Evolutionary conservation across 2,888 invertebrate genomes (phyloP).

Genomic region (Sipha maydis): DNA sequence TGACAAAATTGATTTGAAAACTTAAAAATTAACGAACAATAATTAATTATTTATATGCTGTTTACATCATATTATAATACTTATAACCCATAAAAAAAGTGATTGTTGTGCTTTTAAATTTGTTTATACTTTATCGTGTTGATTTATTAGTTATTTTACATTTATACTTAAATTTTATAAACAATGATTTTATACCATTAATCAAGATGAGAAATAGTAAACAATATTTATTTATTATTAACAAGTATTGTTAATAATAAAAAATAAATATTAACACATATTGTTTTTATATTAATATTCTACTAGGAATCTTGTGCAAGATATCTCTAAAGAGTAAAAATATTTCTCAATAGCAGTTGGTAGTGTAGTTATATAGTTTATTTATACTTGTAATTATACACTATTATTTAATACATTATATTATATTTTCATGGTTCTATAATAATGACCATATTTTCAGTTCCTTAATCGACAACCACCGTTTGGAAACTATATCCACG

Average conservation of each 20-base stretch:
- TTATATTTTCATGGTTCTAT: not conserved
- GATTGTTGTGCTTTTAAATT: not conserved
- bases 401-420: not conserved
- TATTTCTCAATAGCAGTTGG: not conserved
- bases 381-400: not conserved
- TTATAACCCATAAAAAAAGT: not conserved
- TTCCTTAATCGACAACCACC: slow-evolving; percentile 74
- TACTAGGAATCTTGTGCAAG: not conserved
- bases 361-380: not conserved
- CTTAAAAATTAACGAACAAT: slow-evolving; percentile 20
- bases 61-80: slow-evolving; percentile 63
- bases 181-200: not conserved
- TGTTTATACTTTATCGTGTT: not conserved
- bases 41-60: slow-evolving; percentile 57
- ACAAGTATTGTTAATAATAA: no score
- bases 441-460: not conserved
- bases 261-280: no score
- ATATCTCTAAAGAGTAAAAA: not conserved
- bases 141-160: not conserved
- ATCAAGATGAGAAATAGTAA: not conserved
- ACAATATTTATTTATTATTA: no score
- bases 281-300: not conserved
- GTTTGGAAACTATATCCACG: slow-evolving; percentile 76
- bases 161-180: not conserved
- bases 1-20: slow-evolving; percentile 34